Base-by-base conservation (phyloP, 2,113 vertebrate genomes). In the Regulus satrapa region DNA sequence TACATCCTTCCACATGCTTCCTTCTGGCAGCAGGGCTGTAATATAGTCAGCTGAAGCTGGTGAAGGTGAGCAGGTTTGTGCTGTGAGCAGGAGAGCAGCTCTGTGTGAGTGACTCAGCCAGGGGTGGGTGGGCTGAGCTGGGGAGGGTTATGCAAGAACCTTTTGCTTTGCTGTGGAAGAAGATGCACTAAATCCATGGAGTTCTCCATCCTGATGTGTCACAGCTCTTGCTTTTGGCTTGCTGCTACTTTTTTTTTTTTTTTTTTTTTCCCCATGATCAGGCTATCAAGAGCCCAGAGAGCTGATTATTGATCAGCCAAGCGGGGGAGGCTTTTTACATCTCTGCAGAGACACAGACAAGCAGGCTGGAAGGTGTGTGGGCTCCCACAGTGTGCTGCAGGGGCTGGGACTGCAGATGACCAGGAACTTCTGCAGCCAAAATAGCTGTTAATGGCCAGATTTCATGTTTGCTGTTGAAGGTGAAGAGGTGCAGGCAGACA, bases 161-260 rank as follows among this genome's bases (percentile, higher is more conserved):
- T 36, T 91, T 84, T 67, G 59, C 36, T 43, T 58, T 1, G 1
- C 68, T 17, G 29, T 8, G 6, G n/a, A 21, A 31, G 52, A 52
- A 77, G 43, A 63, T 20, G 49, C 14, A 2, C 46, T 41, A 8
- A 49, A 40, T 55, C 32, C 2, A 6, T 0, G 2, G 40, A 18
- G 45, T 2, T 3, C n/a, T 88, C 24, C 1, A 7, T 51, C 63
- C 2, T 4, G 3, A 5, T 32, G 6, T 36, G 2, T 63, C 41
- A 4, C 41, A 80, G 56, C 45, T 58, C 29, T 63, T 43, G 15
- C 38, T 46, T 52, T 59, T 66, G 17, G 8, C 75, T 32, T 51
- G 36, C 66, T 72, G 61, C 61, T 67, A 8, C 18, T 21, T 45
- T 66, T 69, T 58, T 43, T 69, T 52, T 72, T 49, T 28, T 34